Conservation (phyloP, 2,113 vertebrate species). For the Fukomys damarensis region DNA sequence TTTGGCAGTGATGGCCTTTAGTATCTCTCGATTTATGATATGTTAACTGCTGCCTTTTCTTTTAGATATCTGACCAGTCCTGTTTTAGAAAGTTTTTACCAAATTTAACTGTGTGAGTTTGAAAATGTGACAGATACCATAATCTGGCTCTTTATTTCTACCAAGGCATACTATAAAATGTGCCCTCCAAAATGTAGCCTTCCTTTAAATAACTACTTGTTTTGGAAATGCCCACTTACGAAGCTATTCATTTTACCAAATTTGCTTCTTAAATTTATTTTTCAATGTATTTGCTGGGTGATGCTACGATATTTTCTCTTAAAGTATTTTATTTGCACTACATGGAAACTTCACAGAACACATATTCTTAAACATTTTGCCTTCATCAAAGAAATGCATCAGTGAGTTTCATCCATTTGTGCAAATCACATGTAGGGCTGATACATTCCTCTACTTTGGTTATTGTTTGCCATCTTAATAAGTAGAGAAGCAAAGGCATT, state of each 20-base stretch:
- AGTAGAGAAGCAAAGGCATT: neutral
- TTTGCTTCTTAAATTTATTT: slow-evolving; percentile 50
- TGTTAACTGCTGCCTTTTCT: slow-evolving; percentile 25
- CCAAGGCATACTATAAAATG: slow-evolving; percentile 36
- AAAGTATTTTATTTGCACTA: slow-evolving; percentile 51
- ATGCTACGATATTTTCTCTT: slow-evolving; percentile 37
- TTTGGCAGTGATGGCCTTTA: neutral
- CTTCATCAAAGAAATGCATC: slow-evolving; percentile 24
- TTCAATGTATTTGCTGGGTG: slow-evolving; percentile 30
- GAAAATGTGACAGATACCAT: slow-evolving; percentile 68
- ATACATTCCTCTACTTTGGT: neutral
- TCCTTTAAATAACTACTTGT: slow-evolving; percentile 57
- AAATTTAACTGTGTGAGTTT: slow-evolving; percentile 46
- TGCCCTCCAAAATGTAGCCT: slow-evolving; percentile 40
- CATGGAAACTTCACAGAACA: neutral
- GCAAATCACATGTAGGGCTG: neutral
- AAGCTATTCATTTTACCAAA: slow-evolving; percentile 35
- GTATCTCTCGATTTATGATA: neutral
- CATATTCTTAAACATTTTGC: neutral
- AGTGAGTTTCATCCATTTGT: slow-evolving; percentile 7
- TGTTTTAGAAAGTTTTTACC: slow-evolving; percentile 51
- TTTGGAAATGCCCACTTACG: slow-evolving; percentile 56
- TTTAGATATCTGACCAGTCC: slow-evolving; percentile 47
- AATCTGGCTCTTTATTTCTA: slow-evolving; percentile 63
- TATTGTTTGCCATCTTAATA: slow-evolving; percentile 11